Conservation (phyloP, 2,797 vertebrate species). For the Emys orbicularis region DNA sequence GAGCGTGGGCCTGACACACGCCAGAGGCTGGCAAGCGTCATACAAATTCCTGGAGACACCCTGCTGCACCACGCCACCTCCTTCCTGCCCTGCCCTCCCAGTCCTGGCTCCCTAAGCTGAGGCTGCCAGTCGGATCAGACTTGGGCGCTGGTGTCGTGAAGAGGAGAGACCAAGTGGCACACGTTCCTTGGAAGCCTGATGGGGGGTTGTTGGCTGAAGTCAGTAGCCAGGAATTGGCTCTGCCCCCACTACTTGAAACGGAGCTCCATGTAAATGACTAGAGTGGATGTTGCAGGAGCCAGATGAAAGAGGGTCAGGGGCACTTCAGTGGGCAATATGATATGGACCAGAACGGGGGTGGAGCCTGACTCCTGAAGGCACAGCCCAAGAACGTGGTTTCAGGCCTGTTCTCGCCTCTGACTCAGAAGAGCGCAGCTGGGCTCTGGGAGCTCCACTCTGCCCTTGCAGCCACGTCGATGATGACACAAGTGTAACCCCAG, state of each 20-base stretch:
- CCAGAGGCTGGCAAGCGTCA: not conserved
- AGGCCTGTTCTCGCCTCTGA: not conserved
- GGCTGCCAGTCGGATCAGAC: not conserved
- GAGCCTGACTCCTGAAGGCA: not conserved
- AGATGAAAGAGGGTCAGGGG: not conserved
- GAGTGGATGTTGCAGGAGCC: not conserved
- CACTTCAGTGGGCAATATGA: not conserved
- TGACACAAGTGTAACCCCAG: not conserved
- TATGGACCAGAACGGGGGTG: not conserved
- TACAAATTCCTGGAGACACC: slow-evolving; percentile 50
- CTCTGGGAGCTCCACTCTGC: not conserved
- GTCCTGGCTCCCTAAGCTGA: slow-evolving; percentile 41
- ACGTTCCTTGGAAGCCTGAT: not conserved
- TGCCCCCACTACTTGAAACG: not conserved
- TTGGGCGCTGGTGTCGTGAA: slow-evolving; percentile 10
- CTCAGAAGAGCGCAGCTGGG: too few relatives aligned
- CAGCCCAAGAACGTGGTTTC: not conserved
- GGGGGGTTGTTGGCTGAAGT: rapidly evolving
- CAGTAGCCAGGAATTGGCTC: slow-evolving; percentile 12
- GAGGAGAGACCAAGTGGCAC: not conserved
- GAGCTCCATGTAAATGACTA: not conserved
- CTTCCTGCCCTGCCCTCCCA: slow-evolving; percentile 63
- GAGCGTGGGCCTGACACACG: slow-evolving; percentile 42
- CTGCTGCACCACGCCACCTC: slow-evolving; percentile 39
- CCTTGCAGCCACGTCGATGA: not conserved